Evolutionary conservation across 2,888 invertebrate species (phyloP).

Genomic region (Diadegma fenestrale): DNA sequence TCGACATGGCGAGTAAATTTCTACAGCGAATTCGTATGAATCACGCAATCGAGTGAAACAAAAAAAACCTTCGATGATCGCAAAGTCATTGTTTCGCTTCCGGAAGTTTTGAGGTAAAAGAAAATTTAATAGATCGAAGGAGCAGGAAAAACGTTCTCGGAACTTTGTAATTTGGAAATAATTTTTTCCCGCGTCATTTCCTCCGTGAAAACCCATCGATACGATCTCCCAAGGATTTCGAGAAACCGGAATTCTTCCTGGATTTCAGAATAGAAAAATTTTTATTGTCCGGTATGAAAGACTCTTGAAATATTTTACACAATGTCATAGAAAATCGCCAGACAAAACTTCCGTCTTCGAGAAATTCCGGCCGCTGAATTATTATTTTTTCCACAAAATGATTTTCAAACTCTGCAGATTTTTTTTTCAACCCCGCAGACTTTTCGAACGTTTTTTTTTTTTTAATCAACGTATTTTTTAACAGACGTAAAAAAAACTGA

Average conservation of each 20-base stretch:
- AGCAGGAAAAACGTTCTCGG: not conserved
- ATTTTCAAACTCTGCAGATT: too few species aligned
- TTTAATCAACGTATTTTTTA: too few species aligned
- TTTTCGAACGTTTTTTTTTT: too few species aligned
- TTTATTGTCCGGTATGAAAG: not conserved
- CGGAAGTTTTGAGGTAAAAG: not conserved
- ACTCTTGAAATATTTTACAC: not conserved
- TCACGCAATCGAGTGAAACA: slow-evolving; percentile 17
- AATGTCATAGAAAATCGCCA: not conserved
- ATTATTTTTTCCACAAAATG: too few species aligned
- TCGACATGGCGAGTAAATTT: slow-evolving; percentile 25
- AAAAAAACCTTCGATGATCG: slow-evolving; percentile 42
- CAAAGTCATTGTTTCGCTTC: slow-evolving; percentile 11
- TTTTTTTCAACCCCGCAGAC: too few species aligned
- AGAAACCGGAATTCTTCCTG: not conserved
- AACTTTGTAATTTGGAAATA: not conserved
- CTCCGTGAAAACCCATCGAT: not conserved
- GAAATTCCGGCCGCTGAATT: not conserved
- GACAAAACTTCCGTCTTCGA: not conserved
- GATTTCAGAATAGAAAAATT: not conserved
- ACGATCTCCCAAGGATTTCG: not conserved
- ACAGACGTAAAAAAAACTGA: too few species aligned
- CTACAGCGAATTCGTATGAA: slow-evolving; percentile 24
- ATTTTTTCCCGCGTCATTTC: not conserved
- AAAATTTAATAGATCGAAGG: not conserved